These are phyloP conservation scores for Malacoctenus gilli DNA, from an alignment of 2,797 vertebrate species.

Conservation along the genomic window DNA sequence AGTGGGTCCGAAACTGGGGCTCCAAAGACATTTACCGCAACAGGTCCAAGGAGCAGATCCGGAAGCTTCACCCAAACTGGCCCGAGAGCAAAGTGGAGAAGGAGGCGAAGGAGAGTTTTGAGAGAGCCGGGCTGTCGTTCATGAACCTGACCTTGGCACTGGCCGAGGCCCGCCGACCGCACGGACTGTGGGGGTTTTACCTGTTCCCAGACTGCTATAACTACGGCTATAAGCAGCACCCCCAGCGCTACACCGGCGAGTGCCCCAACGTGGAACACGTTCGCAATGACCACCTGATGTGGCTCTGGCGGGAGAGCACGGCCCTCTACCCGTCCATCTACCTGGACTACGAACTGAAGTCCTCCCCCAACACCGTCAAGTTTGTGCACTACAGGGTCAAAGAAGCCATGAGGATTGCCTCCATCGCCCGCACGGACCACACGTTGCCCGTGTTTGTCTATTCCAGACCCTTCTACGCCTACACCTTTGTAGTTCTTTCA, in stretches of 20 bases:
- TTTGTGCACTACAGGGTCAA: slow-evolving; percentile 90
- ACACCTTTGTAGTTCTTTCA: slow-evolving; percentile 87
- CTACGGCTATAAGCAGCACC: slow-evolving; percentile 88
- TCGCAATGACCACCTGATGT: slow-evolving; percentile 87
- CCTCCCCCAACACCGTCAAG: slow-evolving; percentile 86
- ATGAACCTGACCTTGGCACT: slow-evolving; percentile 88
- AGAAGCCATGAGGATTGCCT: slow-evolving; percentile 89
- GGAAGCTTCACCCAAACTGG: slow-evolving; percentile 84
- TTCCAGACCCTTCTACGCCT: slow-evolving; percentile 90
- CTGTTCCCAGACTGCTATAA: slow-evolving; percentile 94
- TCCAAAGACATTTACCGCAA: slow-evolving; percentile 87
- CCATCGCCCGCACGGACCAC: slow-evolving; percentile 83
- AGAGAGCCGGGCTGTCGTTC: slow-evolving; percentile 84
- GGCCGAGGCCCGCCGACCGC: slow-evolving; percentile 83
- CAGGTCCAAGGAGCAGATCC: slow-evolving; percentile 86
- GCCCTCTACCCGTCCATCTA: slow-evolving; percentile 91
- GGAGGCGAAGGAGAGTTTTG: slow-evolving; percentile 87
- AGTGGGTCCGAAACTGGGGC: slow-evolving; percentile 93
- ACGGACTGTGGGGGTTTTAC: slow-evolving; percentile 90
- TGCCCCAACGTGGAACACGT: slow-evolving; percentile 88
- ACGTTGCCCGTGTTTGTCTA: slow-evolving; percentile 89
- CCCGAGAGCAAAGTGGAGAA: slow-evolving; percentile 83
- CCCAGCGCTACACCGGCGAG: slow-evolving; percentile 84
- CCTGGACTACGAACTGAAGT: slow-evolving; percentile 87
- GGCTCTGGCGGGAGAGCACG: slow-evolving; percentile 89